Percentiles rank a stretch among this genome's conserved stretches.
Evolutionary conservation across 2,797 vertebrate species (phyloP).

Genomic region (Epinephelus malabaricus): DNA sequence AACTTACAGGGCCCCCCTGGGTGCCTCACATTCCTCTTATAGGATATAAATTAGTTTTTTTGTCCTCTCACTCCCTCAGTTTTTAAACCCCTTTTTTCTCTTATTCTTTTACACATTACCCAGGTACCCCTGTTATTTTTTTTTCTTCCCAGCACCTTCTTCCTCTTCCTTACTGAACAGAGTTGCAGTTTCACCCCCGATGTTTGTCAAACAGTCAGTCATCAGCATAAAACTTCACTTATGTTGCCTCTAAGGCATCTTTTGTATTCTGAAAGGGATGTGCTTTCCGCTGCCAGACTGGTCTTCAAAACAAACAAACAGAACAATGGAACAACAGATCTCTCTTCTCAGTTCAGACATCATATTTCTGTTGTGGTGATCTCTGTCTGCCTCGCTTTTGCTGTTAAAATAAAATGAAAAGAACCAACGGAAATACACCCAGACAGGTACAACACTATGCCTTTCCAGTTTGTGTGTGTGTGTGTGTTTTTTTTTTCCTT

Average conservation of each 20-base stretch:
- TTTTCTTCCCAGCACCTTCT: conserved; percentile 36
- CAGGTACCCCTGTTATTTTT: conserved; percentile 62
- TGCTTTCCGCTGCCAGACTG: conserved; percentile 75
- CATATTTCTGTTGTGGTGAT: conserved; percentile 79
- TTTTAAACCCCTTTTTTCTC: conserved; percentile 56
- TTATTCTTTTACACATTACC: conserved; percentile 69
- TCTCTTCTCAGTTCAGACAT: conserved; percentile 76
- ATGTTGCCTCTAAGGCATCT: conserved; percentile 83
- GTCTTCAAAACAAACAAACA: conserved; percentile 85
- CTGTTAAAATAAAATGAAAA: conserved; percentile 82
- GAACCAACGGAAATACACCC: conserved; percentile 69
- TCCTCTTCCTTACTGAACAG: conserved; percentile 59
- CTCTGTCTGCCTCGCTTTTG: conserved; percentile 79
- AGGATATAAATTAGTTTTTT: conserved; percentile 89
- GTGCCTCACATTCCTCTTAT: conserved; percentile 93
- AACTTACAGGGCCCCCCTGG: conserved; percentile 95
- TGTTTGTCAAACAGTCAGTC: conserved; percentile 83
- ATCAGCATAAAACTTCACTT: conserved; percentile 86
- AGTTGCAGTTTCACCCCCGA: conserved; percentile 71
- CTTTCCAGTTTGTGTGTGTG: conserved; percentile 40
- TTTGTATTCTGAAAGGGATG: conserved; percentile 86
- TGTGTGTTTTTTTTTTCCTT: conserved; percentile 27
- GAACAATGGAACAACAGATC: conserved; percentile 82
- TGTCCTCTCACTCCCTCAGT: conserved; percentile 60
- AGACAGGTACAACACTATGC: conserved; percentile 74